A percentile compares a stretch with the other conserved stretches of the same genome.
phyloP scores from a whole-genome alignment of 2,888 invertebrate species.

The Kuschelorhynchus macadamiae region DNA sequence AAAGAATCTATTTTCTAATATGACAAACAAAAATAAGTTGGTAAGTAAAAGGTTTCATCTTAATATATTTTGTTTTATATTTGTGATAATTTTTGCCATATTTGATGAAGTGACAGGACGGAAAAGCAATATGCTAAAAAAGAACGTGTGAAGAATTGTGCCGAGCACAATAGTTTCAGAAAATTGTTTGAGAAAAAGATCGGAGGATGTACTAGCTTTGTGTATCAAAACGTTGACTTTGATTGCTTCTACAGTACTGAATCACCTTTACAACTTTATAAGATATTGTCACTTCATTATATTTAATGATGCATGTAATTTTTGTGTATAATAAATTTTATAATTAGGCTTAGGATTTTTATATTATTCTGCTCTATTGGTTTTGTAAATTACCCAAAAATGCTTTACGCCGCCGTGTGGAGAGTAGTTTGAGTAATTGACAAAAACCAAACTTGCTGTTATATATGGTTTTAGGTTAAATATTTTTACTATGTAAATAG shows the following conservation, averaged over 20 bases:
- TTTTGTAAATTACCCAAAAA: too few relatives aligned
- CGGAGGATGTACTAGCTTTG: too few relatives aligned
- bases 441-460: neutral
- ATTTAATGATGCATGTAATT: constrained; percentile 13
- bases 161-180: too few relatives aligned
- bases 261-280: too few relatives aligned
- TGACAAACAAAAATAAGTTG: constrained; percentile 3
- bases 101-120: constrained; percentile 30
- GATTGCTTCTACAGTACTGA: too few relatives aligned
- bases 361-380: too few relatives aligned
- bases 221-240: too few relatives aligned
- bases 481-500: constrained; percentile 44
- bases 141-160: too few relatives aligned
- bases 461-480: constrained; percentile 8
- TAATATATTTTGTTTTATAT: constrained; percentile 23
- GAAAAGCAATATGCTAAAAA: too few relatives aligned
- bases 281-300: constrained; percentile 14
- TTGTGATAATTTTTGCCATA: constrained; percentile 45
- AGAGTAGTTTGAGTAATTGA: neutral
- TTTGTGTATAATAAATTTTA: constrained; percentile 19
- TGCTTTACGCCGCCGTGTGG: too few relatives aligned
- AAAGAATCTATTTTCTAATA: constrained; percentile 35
- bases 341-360: constrained; percentile 4
- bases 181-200: too few relatives aligned
- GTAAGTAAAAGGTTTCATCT: constrained; percentile 42